phyloP scores from a whole-genome alignment of 2,113 vertebrate species.

The Pontoporia blainvillei region DNA sequence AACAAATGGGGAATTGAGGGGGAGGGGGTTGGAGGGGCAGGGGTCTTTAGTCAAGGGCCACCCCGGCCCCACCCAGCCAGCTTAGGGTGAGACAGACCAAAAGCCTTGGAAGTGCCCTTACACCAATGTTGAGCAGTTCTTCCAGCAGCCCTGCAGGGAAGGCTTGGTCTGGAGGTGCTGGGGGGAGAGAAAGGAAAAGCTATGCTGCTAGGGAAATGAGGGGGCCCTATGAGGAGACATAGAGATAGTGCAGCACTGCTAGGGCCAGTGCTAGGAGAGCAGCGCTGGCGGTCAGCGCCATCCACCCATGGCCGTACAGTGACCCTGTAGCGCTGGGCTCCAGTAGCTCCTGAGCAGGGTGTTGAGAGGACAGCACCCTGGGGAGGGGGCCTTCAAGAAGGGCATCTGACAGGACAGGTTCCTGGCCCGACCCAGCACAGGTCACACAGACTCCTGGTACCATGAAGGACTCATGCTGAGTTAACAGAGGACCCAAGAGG shows the following conservation, averaged over 20 bases:
- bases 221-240: no score
- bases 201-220: not conserved
- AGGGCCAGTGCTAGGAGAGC: not conserved
- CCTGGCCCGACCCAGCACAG: not conserved
- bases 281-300: not conserved
- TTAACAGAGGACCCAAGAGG: not conserved
- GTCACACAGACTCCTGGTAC: not conserved
- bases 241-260: not conserved
- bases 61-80: not conserved
- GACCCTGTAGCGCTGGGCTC: not conserved
- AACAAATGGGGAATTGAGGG: not conserved
- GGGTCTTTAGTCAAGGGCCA: not conserved
- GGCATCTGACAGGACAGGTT: not conserved
- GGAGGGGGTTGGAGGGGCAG: not conserved
- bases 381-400: not conserved
- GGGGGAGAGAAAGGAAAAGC: not conserved
- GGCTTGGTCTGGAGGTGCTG: not conserved
- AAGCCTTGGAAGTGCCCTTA: not conserved
- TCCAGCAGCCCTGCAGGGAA: not conserved
- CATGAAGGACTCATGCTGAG: not conserved
- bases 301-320: not conserved
- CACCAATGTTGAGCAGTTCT: not conserved
- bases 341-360: not conserved
- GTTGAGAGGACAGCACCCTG: not conserved
- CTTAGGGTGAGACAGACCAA: not conserved